Base-by-base conservation (phyloP, 2,113 vertebrate species). In the Spheniscus mendiculus region DNA sequence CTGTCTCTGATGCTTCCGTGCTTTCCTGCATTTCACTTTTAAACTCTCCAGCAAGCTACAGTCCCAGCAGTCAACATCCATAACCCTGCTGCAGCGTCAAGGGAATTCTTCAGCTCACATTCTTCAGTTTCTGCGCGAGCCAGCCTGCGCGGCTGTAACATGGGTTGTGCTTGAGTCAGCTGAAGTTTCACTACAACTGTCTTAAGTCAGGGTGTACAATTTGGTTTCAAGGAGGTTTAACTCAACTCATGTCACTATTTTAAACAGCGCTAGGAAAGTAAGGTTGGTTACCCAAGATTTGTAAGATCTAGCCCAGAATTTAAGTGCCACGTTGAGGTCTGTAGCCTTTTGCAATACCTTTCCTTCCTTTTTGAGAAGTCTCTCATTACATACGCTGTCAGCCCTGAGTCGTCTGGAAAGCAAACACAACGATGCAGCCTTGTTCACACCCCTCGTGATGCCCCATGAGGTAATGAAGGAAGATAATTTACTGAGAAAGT, bases 101-200 rank as follows among this genome's bases (percentile, higher is more conserved):
- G 76, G 67, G 23, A 27, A 30, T 40, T 19, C 72, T 70, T 23
- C 40, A 52, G 79, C 58, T 40, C 18, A 5, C 40, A 4, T 32
- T 79, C 26, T 19, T 38, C 45, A 5, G 16, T 8, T 38, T 4
- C 58, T 26, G n/a, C 44, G 20, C 2, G 6, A 82, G 29, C 30
- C n/a, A 62, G 14, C 26, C 79, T 25, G n/a, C 2, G 5, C 2
- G 3, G 23, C 63, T 42, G 32, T 22, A 18, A 2, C 1, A 0
- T 3, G 32, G 38, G 8, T 10, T 44, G n/a, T 4, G 15, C 72
- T 89, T 49, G 36, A n/a, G 21, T 20, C 20, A 22, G 22, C 29
- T 63, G 34, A 22, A 12, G 11, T 52, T 56, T 25, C 53, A 26
- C 12, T n/a, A 17, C 58, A 16, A 0, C 36, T 59, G 9, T 3